These are phyloP conservation scores for Cerastis leucographa DNA, from an alignment of 2,888 invertebrate species.

Conservation along the genomic window DNA sequence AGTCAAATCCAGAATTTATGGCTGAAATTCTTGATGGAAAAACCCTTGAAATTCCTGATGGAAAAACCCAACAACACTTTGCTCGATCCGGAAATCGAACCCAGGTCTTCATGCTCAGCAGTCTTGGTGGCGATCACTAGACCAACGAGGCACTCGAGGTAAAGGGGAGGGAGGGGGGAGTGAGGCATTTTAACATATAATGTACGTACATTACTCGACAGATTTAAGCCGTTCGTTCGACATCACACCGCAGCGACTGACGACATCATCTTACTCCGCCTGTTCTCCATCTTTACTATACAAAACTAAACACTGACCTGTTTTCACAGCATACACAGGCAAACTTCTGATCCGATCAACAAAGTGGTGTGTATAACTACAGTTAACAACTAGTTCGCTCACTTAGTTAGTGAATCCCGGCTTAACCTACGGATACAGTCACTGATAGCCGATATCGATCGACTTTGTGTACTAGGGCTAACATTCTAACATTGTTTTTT, in stretches of 20 bases:
- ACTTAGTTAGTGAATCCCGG: slow-evolving; percentile 35
- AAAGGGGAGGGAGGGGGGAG: too few species aligned
- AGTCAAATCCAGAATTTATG: too few species aligned
- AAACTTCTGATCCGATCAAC: slow-evolving; percentile 49
- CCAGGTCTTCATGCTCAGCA: too few species aligned
- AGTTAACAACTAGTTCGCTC: slow-evolving; percentile 44
- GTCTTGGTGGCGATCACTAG: too few species aligned
- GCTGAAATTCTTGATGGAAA: too few species aligned
- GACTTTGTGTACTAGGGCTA: background rate
- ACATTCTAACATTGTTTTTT: background rate
- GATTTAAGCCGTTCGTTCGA: background rate
- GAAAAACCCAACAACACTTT: too few species aligned
- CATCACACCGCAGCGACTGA: background rate
- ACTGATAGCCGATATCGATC: slow-evolving; percentile 23
- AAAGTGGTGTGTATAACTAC: slow-evolving; percentile 44
- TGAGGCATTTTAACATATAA: background rate
- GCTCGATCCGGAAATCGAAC: too few species aligned
- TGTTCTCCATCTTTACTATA: background rate
- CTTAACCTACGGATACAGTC: slow-evolving; percentile 19
- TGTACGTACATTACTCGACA: background rate
- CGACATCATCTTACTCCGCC: background rate
- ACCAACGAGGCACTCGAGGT: too few species aligned
- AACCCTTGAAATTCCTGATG: too few species aligned
- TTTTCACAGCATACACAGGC: slow-evolving; percentile 6
- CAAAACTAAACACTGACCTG: slow-evolving; percentile 5